A percentile compares a stretch with the other conserved stretches of the same genome.
These are phyloP conservation scores for Drosophila birchii DNA, from an alignment of 2,888 invertebrate genomes.

Conservation along the genomic window DNA sequence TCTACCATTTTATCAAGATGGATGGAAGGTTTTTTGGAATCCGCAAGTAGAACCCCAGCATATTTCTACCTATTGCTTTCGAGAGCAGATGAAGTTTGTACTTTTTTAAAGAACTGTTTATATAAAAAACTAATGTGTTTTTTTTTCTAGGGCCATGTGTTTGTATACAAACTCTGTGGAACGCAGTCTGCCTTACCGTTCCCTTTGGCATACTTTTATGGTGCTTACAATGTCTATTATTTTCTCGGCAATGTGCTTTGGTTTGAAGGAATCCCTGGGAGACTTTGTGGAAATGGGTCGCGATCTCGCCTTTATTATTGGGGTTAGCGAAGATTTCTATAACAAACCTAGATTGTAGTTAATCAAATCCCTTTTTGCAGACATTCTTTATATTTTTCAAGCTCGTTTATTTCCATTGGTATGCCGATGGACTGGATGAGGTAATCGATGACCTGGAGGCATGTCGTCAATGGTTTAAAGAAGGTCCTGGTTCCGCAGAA, in stretches of 20 bases:
- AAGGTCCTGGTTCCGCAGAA: not conserved
- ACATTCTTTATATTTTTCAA: constrained; percentile 16
- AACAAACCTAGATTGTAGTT: too few species aligned
- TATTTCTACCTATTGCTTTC: not conserved
- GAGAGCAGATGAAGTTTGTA: constrained; percentile 19
- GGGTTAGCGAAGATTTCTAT: not conserved
- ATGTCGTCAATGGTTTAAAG: not conserved
- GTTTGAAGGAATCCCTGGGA: constrained; percentile 10
- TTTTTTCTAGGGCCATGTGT: constrained; percentile 5
- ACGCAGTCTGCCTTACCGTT: not conserved
- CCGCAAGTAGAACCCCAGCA: not conserved
- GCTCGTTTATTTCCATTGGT: constrained; percentile 4
- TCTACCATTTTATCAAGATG: not conserved
- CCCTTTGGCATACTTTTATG: not conserved
- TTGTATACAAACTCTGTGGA: constrained; percentile 14
- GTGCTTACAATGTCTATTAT: not conserved
- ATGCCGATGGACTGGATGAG: constrained; percentile 23
- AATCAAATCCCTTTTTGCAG: not conserved
- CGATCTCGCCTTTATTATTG: constrained; percentile 12
- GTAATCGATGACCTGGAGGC: constrained; percentile 11
- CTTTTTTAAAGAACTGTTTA: accelerated
- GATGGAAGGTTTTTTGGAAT: not conserved
- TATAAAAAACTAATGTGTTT: not conserved
- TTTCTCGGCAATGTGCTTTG: not conserved
- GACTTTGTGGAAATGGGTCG: constrained; percentile 10